Evolutionary conservation across 2,888 invertebrate species (phyloP), one percentile per base, ranked within the genome.

Genomic region (Mesoligia furuncula): DNA sequence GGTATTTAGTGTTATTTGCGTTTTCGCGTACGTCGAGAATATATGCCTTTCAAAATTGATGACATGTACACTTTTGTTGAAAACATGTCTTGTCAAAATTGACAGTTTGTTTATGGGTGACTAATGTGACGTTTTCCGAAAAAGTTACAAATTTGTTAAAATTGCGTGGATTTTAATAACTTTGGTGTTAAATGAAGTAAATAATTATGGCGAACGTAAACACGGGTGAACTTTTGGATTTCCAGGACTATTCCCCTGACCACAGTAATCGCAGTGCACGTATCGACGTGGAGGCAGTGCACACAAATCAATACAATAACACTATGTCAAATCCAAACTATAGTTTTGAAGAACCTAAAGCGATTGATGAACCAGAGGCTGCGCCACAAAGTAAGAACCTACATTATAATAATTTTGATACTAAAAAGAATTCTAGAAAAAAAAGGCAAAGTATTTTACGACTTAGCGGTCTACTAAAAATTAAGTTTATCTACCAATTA

Each of bases 161-260:
- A 73, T n/a, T 68, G 6, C 36, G 59, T 70, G 69, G 15, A 73
- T 68, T 48, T 64, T 54, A 80, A 36, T 39, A 66, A 61, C 20
- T 78, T 72, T 73, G 36, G n/a, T 67, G 66, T 79, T 31, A 77
- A n/a, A 79, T 83, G 82, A 79, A 83, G 71, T 76, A 78, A 85
- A 76, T 76, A 82, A 93, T 48, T 73, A 96, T 96, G 96, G 88
- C 95, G 48, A 95, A 95, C 87, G 94, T 96, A 48, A 93, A 95
- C 81, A 97, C 97, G 61, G 97, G 97, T 67, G 98, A 98, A 91
- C 94, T 98, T 84, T 92, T 98, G 80, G 97, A 98, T 82, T 98
- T 98, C 90, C 98, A 98, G 93, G 98, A 98, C 91, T 98, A 97
- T 93, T 97, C 98, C 45, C 97, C 97, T 17, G 95, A 95, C 81